A percentile compares a stretch with the other conserved stretches of the same genome.
phyloP scores from a whole-genome alignment of 2,888 invertebrate genomes.

The Ophraella communa region DNA sequence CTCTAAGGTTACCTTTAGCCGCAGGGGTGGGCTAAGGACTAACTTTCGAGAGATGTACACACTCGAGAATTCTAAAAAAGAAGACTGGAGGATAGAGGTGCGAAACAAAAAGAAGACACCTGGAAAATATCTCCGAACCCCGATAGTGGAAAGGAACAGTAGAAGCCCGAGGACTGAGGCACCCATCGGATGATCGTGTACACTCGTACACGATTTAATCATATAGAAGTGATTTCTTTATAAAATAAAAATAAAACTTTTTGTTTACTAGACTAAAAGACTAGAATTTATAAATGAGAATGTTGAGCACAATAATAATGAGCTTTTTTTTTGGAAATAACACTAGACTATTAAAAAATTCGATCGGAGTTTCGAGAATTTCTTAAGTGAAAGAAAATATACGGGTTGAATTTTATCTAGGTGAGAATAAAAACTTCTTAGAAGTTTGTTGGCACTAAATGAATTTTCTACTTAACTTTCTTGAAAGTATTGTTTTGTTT shows the following conservation, averaged over 20 bases:
- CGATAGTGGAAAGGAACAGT: no score
- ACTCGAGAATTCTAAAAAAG: no score
- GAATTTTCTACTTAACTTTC: not conserved
- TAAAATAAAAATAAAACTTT: not conserved
- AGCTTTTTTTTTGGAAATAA: constrained; percentile 1
- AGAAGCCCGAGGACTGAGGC: no score
- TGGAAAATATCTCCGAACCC: no score
- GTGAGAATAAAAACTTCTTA: constrained; percentile 10
- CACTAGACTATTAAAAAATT: constrained; percentile 2
- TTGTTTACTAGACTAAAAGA: not conserved
- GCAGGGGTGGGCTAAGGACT: no score
- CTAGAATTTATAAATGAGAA: constrained; percentile 1
- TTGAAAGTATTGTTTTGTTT: constrained; percentile 2
- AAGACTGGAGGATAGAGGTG: no score
- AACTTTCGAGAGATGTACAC: no score
- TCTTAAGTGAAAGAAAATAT: not conserved
- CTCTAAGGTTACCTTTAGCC: no score
- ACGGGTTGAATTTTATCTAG: constrained; percentile 6
- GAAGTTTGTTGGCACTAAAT: constrained; percentile 6
- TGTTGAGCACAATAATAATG: constrained; percentile 15
- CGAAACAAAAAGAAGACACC: no score
- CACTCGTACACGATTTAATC: no score
- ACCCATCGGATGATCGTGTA: no score
- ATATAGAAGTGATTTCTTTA: not conserved
- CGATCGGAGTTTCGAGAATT: constrained; percentile 4